Conservation (phyloP, 2,113 vertebrate species). For the Pluvialis apricaria region DNA sequence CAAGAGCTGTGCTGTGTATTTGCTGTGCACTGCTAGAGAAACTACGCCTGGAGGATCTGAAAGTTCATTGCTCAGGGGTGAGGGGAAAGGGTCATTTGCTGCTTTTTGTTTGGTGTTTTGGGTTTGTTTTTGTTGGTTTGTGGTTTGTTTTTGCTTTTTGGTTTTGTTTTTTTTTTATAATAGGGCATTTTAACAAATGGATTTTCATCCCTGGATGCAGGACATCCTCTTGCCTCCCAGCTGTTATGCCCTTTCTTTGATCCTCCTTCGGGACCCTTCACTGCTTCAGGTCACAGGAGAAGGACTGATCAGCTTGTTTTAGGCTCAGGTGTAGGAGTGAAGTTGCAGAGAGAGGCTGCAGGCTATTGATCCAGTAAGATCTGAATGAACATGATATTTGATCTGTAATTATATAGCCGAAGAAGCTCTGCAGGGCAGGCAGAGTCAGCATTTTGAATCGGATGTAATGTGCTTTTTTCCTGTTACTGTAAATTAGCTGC, state of each 20-base stretch:
- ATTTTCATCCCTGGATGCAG: background rate
- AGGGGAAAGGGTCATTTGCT: background rate
- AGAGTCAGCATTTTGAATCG: background rate
- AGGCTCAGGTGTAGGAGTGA: background rate
- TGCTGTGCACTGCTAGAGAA: background rate
- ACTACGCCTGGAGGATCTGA: background rate
- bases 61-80: background rate
- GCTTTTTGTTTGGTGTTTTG: background rate
- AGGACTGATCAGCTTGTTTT: background rate
- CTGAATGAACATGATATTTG: constrained; percentile 24
- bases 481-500: background rate
- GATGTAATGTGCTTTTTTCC: background rate
- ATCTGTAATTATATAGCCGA: constrained; percentile 23
- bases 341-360: background rate
- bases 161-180: background rate
- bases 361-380: background rate
- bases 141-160: too few species aligned
- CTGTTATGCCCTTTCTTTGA: background rate
- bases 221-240: background rate
- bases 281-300: background rate
- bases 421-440: background rate
- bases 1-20: background rate
- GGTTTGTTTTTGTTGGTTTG: background rate
- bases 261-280: background rate
- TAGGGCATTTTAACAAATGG: background rate